Conservation (phyloP, 2,113 vertebrate genomes). For the Jaculus jaculus region DNA sequence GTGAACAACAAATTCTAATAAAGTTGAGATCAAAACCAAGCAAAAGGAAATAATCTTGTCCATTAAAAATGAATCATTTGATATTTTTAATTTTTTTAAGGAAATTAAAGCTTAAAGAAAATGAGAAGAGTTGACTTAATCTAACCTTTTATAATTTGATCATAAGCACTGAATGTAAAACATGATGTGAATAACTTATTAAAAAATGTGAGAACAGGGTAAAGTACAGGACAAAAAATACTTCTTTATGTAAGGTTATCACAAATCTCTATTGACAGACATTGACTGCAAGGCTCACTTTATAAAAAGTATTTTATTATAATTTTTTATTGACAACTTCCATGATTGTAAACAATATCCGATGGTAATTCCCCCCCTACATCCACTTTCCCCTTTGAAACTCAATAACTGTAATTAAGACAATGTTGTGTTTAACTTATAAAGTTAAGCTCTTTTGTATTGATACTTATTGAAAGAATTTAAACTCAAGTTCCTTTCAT, state of each 20-base stretch:
- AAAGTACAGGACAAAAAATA: neutral
- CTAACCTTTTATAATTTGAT: constrained; percentile 21
- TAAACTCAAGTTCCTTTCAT: neutral
- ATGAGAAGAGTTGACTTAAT: neutral
- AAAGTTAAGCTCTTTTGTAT: neutral
- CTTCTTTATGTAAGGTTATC: neutral
- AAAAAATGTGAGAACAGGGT: neutral
- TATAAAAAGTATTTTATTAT: no score
- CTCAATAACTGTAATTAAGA: constrained; percentile 9
- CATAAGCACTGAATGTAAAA: neutral
- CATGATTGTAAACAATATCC: no score
- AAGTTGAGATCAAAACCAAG: neutral
- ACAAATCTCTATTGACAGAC: neutral
- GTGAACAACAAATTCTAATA: constrained; percentile 20
- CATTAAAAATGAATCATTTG: neutral
- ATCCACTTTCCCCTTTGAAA: no score
- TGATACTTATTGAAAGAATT: neutral
- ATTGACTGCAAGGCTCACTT: neutral
- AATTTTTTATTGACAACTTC: no score
- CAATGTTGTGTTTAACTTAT: constrained; percentile 16
- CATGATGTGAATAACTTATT: neutral
- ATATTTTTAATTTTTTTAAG: neutral
- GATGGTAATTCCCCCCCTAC: no score
- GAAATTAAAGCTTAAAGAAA: neutral
- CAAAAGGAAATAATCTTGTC: neutral